Evolutionary conservation across 2,888 invertebrate species (phyloP), one percentile per base, ranked within the genome.

Genomic region (Creontiades dilutus): DNA sequence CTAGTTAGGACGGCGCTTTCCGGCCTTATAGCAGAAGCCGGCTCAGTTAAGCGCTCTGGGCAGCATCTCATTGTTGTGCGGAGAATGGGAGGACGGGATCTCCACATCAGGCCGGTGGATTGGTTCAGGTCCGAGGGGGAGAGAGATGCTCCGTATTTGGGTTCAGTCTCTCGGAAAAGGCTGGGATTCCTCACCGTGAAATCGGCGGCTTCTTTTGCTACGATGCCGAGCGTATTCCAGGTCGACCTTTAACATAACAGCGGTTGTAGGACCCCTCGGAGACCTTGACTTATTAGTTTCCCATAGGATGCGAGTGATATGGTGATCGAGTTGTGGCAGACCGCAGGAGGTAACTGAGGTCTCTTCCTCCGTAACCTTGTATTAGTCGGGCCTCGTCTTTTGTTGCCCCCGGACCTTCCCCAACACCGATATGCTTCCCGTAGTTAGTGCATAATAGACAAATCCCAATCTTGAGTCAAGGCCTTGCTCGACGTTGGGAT

Each of bases 201-300:
- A 78, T 78, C 78, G 78, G 46, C 78, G 78, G 78, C 78, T 27
- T 46, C 78, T 78, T 78, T 78, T 46, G 13, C 16, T 46, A 9
- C 78, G 37, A 37, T 9, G 19, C 68, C 68, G 68, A 52, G 11
- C 52, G 52, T 52, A 52, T 52, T 52, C 52, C 11, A 7, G 47
- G 78, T 46, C 78, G 78, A 78, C 78, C 78, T 78, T 46, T 46
- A 78, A 46, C 68, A 68, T 37, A 78, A 47, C 78, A 47, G 46
- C 78, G 78, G 47, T 78, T 47, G n/a, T 47, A 46, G 78, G 78
- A 78, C 78, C 76, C 76, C 46, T 57, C 28, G 55, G 14, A 57
- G 57, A 57, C 84, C 84, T 84, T 84, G 84, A 84, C 84, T 84
- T 84, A 84, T 84, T 84, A 84, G 84, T 84, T 55, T 19, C 84